A percentile compares a stretch with the other conserved stretches of the same genome.
phyloP scores from a whole-genome alignment of 2,888 invertebrate species.

The Eremobia ochroleuca region DNA sequence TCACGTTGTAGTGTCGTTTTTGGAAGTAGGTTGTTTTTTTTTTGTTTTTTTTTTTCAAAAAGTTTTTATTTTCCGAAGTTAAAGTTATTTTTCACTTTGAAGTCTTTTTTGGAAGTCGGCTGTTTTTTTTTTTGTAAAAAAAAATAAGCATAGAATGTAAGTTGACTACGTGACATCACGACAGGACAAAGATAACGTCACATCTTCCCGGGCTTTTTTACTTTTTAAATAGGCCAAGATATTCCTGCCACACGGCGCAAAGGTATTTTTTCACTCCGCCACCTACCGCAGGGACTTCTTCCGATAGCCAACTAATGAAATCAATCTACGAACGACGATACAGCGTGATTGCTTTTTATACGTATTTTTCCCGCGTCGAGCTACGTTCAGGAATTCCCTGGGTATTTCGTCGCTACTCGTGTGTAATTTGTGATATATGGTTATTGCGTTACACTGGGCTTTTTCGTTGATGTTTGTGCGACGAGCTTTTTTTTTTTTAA shows the following conservation, averaged over 20 bases:
- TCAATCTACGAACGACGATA: conserved; percentile 70
- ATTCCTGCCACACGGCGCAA: conserved; percentile 25
- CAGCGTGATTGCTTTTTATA: conserved; percentile 70
- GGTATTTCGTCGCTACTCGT: conserved; percentile 57
- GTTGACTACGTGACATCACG: background rate
- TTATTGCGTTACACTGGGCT: conserved; percentile 51
- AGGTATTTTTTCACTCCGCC: conserved; percentile 47
- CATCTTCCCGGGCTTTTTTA: conserved; percentile 2
- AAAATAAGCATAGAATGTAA: conserved; percentile 9
- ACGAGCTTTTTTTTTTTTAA: conserved; percentile 27
- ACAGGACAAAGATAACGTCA: conserved; percentile 8
- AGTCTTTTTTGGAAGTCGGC: too few species aligned
- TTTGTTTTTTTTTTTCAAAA: too few species aligned
- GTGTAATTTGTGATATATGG: conserved; percentile 65
- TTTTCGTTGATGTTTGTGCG: conserved; percentile 40
- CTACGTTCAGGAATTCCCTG: conserved; percentile 55
- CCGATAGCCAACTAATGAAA: conserved; percentile 72
- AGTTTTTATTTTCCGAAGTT: too few species aligned
- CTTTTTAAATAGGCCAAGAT: conserved; percentile 30
- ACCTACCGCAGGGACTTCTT: conserved; percentile 44
- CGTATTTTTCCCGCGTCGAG: conserved; percentile 59
- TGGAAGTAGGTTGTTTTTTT: too few species aligned
- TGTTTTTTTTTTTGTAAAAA: too few species aligned
- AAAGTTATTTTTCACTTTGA: too few species aligned
- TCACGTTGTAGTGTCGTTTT: too few species aligned